Conservation (phyloP, 2,888 invertebrate species). For the Choristoneura rosaceana region DNA sequence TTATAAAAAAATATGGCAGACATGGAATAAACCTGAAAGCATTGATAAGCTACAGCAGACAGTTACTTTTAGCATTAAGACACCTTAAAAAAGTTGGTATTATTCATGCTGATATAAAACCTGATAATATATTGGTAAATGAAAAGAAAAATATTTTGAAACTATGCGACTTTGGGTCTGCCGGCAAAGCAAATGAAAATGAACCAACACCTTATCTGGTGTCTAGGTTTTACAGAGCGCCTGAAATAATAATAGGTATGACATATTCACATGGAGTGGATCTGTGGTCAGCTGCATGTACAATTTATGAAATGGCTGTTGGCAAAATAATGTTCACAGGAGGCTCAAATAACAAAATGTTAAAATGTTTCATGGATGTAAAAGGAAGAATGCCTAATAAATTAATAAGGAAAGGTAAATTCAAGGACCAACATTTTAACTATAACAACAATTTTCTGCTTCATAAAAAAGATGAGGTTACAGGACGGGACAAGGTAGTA, state of each 20-base stretch:
- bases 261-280: constrained; percentile 98
- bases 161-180: constrained; percentile 99
- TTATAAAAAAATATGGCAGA: constrained; percentile 97
- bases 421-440: constrained; percentile 99
- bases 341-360: constrained; percentile 99
- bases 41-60: constrained; percentile 97
- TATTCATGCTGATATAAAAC: constrained; percentile 99
- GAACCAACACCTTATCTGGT: constrained; percentile 99
- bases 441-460: constrained; percentile 97
- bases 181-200: constrained; percentile 95
- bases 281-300: constrained; percentile 99
- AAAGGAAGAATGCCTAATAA: constrained; percentile 99
- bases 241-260: constrained; percentile 99
- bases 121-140: constrained; percentile 99
- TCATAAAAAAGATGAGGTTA: constrained; percentile 98
- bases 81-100: constrained; percentile 97
- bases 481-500: constrained; percentile 97
- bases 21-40: constrained; percentile 98
- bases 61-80: constrained; percentile 96
- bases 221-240: constrained; percentile 98
- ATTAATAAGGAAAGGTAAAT: constrained; percentile 95
- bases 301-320: constrained; percentile 98
- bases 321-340: constrained; percentile 99
- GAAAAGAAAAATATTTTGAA: constrained; percentile 98
- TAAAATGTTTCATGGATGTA: constrained; percentile 99